Conservation (phyloP, 2,888 invertebrate genomes). For the Autographa pulchrina region DNA sequence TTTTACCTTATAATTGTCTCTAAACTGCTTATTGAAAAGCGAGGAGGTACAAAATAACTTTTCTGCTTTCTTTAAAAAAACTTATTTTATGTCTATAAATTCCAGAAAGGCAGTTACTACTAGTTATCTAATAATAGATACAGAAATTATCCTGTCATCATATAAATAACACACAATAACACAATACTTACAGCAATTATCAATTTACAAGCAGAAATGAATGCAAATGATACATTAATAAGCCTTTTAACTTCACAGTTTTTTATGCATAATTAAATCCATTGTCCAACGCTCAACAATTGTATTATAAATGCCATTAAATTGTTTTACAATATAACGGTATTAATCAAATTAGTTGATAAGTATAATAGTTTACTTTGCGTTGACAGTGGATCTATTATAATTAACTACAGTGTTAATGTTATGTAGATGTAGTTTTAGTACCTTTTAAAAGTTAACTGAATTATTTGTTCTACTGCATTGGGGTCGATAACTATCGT, state of each 20-base stretch:
- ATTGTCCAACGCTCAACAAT: conserved; percentile 47
- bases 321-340: conserved; percentile 18
- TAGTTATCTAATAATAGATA: neutral
- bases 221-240: conserved; percentile 20
- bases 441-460: too few relatives aligned
- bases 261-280: conserved; percentile 22
- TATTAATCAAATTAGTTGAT: neutral
- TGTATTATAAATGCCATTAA: conserved; percentile 28
- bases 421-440: too few relatives aligned
- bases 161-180: conserved; percentile 8
- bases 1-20: too few relatives aligned
- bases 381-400: neutral
- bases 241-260: conserved; percentile 25
- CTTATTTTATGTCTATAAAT: too few relatives aligned
- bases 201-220: conserved; percentile 8
- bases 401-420: too few relatives aligned
- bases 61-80: too few relatives aligned
- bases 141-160: neutral
- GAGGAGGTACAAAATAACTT: too few relatives aligned
- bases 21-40: too few relatives aligned
- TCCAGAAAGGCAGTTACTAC: too few relatives aligned
- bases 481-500: too few relatives aligned
- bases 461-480: too few relatives aligned
- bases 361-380: too few relatives aligned
- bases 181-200: conserved; percentile 15